Evolutionary conservation across 2,797 vertebrate species (phyloP).

Genomic region (Oceanodroma leucorhoa): DNA sequence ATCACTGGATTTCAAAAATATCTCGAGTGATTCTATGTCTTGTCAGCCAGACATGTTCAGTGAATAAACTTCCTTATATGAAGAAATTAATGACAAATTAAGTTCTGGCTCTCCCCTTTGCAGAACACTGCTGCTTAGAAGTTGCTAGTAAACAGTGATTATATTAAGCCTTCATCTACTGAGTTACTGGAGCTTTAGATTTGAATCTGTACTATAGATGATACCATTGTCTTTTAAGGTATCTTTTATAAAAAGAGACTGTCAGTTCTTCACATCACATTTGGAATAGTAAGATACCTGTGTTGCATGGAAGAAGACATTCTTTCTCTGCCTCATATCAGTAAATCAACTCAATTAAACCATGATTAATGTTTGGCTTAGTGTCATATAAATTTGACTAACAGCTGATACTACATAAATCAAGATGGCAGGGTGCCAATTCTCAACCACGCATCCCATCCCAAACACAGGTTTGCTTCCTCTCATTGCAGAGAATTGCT

Average conservation of each 20-base stretch:
- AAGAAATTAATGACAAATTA: neutral
- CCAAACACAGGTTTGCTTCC: neutral
- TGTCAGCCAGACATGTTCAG: neutral
- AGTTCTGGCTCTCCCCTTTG: neutral
- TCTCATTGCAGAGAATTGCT: neutral
- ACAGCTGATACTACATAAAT: slow-evolving; percentile 10
- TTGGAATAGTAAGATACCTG: neutral
- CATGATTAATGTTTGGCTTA: slow-evolving; percentile 27
- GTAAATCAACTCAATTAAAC: slow-evolving; percentile 32
- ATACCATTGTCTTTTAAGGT: neutral
- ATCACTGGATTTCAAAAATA: neutral
- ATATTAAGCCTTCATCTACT: neutral
- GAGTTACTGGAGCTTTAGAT: neutral
- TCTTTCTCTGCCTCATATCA: neutral
- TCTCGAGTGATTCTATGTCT: neutral
- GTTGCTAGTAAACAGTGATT: neutral
- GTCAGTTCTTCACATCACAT: neutral
- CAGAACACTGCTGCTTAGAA: neutral
- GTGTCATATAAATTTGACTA: slow-evolving; percentile 14
- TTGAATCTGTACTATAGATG: neutral
- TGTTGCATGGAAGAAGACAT: neutral
- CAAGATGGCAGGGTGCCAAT: neutral
- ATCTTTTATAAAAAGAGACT: neutral
- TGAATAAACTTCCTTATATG: neutral
- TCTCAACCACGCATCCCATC: neutral